These are phyloP conservation scores for Caenorhabditis doughertyi DNA, from an alignment of 2,888 invertebrate species.

Conservation along the genomic window DNA sequence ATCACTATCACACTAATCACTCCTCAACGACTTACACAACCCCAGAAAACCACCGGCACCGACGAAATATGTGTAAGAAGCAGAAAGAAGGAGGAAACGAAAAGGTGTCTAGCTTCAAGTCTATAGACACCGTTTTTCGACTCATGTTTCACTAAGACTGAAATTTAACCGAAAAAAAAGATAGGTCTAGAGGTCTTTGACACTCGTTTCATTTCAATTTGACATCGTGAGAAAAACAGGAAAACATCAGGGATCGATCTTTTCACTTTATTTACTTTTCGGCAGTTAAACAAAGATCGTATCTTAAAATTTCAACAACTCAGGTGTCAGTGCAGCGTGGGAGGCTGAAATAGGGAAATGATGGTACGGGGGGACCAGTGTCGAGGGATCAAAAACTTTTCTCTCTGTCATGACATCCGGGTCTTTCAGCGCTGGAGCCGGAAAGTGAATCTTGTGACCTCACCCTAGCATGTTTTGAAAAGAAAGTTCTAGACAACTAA, in stretches of 20 bases:
- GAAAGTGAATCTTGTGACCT: conserved; percentile 37
- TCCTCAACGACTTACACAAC: conserved; percentile 16
- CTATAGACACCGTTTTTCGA: conserved; percentile 17
- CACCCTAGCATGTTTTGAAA: conserved; percentile 15
- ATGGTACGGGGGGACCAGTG: not conserved
- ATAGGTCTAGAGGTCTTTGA: conserved; percentile 4
- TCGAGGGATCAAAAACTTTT: conserved; percentile 12
- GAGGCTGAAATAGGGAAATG: not conserved
- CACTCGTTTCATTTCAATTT: conserved; percentile 9
- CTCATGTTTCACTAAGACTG: conserved; percentile 27
- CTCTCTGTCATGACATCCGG: conserved; percentile 27
- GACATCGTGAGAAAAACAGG: conserved; percentile 30
- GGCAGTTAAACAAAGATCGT: conserved; percentile 9
- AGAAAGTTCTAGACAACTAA: conserved; percentile 29
- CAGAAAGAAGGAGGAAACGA: not conserved
- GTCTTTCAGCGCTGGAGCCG: not conserved
- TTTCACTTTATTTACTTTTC: not conserved
- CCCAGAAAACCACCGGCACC: conserved; percentile 29
- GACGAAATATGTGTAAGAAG: conserved; percentile 12
- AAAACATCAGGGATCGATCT: conserved; percentile 34
- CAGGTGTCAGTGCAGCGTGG: not conserved
- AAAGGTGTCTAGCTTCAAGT: conserved; percentile 13
- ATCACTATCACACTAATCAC: conserved; percentile 36
- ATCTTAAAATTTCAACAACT: not conserved
- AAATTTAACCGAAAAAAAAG: conserved; percentile 6